Base-by-base conservation (phyloP, 2,888 invertebrate species). In the Drosophila dives region DNA sequence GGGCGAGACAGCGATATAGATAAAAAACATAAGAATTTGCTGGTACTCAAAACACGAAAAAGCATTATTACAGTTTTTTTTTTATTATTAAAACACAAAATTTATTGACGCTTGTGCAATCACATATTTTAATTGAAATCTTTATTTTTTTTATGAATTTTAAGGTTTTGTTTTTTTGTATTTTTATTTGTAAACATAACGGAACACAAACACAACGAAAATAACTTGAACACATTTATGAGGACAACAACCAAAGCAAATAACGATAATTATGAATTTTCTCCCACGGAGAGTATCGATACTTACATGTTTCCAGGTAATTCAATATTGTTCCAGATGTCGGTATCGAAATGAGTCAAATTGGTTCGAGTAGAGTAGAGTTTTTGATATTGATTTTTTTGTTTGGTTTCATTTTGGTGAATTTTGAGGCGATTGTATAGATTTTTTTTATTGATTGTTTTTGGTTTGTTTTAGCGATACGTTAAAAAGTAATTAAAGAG, bases 401-500 rank as follows among this genome's bases (percentile, higher is more conserved):
- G 48, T 45, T 58, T 58, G 56, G 42, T 72, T 49, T 72, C 68
- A 70, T 64, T 72, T 80, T 80, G 77, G 74, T 83, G 73, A 86
- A 81, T 85, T 86, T 85, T 86, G 75, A 83, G 78, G 74, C 73
- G 78, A 81, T 83, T 83, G 64, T 67, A 65, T 72, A 67, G 70
- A 49, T 64, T 64, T 77, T 77, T 80, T 45, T 51, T 59, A 53
- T 67, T 49, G 64, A 64, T 64, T 64, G 64, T 40, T 64, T 49
- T 66, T 54, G n/a, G 45, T 48, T 54, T 70, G 34, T 64, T 69
- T 90, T 89, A 90, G 90, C 90, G 88, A 90, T 90, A 90, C 89
- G 89, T 87, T 88, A 64, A 88, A 90, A 90, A 81, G 78, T 81
- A 89, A 85, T 84, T 88, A 90, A 86, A 90, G 90, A 90, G 88